Evolutionary conservation across 1,140 invertebrate species (phyloP).

Genomic region (Yoshiicerus persimilis): DNA sequence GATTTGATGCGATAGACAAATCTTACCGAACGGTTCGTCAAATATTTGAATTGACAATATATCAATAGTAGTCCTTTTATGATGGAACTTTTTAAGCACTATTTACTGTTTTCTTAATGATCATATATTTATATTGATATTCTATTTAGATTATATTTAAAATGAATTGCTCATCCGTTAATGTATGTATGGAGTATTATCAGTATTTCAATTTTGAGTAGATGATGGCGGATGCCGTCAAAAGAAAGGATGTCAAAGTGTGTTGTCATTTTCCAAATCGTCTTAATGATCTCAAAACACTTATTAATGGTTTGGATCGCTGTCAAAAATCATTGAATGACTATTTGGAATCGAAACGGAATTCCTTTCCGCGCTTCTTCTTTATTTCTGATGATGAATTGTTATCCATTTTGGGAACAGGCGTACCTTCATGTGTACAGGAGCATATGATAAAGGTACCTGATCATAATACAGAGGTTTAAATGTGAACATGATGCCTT

Average conservation of each 20-base stretch:
- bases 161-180: too few species aligned
- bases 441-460: constrained; percentile 81
- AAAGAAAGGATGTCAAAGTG: constrained; percentile 71
- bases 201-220: constrained; percentile 46
- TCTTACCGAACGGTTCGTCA: constrained; percentile 60
- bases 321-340: constrained; percentile 89
- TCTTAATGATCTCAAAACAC: constrained; percentile 69
- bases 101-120: too few species aligned
- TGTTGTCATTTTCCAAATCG: constrained; percentile 63
- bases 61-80: too few species aligned
- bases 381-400: constrained; percentile 92
- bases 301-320: constrained; percentile 75
- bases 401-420: constrained; percentile 83
- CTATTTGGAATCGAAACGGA: constrained; percentile 82
- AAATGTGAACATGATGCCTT: neutral
- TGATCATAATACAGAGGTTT: neutral
- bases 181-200: too few species aligned
- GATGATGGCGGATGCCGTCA: constrained; percentile 79
- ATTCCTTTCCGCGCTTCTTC: constrained; percentile 85
- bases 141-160: too few species aligned
- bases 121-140: neutral
- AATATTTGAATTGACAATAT: neutral
- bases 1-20: constrained; percentile 85
- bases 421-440: constrained; percentile 75
- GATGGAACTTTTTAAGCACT: too few species aligned